Conservation (phyloP, 2,113 vertebrate genomes). For the Pituophis catenifer region DNA sequence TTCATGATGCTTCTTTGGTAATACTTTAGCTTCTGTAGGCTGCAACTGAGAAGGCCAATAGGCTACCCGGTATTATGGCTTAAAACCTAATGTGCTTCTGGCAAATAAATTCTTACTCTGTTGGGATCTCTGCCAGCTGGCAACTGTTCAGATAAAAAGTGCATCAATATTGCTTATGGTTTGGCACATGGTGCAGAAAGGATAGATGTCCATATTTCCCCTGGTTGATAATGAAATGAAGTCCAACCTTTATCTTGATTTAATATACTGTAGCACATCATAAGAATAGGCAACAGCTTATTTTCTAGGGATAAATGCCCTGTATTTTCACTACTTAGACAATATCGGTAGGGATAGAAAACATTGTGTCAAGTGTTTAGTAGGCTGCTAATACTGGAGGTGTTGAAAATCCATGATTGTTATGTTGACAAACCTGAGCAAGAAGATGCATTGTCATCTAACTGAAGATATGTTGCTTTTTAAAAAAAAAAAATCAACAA, state of each 20-base stretch:
- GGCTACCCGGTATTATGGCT: constrained; percentile 9
- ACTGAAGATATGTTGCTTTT: neutral
- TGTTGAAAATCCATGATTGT: constrained; percentile 21
- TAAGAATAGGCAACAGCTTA: neutral
- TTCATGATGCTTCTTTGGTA: neutral
- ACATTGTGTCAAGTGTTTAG: constrained; percentile 16
- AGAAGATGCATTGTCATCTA: neutral
- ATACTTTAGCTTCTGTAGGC: neutral
- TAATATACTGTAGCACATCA: neutral
- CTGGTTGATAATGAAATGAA: neutral
- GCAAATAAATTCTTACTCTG: constrained; percentile 33
- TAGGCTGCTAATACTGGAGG: neutral
- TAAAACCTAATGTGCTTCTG: constrained; percentile 18
- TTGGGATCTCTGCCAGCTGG: constrained; percentile 24
- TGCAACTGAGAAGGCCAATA: constrained; percentile 15
- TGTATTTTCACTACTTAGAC: neutral
- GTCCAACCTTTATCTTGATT: neutral
- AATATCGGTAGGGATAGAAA: neutral
- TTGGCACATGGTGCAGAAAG: constrained; percentile 3
- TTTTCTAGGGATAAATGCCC: neutral
- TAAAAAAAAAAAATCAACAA: neutral
- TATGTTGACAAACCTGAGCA: neutral
- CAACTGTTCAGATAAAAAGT: constrained; percentile 27
- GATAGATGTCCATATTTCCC: neutral
- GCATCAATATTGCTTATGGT: constrained; percentile 26